phyloP scores from a whole-genome alignment of 23 tunicate genomes.

The Ciona savignyi region DNA sequence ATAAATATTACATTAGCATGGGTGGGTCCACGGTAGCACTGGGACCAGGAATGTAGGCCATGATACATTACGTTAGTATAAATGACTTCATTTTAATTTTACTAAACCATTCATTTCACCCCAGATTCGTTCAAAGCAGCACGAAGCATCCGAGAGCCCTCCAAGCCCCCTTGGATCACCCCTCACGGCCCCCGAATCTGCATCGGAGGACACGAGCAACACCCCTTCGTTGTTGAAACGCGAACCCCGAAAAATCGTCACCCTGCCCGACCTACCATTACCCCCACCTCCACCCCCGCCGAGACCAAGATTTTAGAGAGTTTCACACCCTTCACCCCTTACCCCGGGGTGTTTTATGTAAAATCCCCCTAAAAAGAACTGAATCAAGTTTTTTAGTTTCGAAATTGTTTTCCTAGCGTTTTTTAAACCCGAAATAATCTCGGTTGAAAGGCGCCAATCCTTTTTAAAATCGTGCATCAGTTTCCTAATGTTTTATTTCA shows the following conservation, averaged over 20 bases:
- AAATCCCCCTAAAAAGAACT: no score
- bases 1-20: no score
- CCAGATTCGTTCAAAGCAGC: not conserved
- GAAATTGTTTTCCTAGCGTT: not conserved
- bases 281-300: conserved; percentile 98
- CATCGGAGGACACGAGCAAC: conserved; percentile 12
- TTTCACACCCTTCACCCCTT: not conserved
- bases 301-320: conserved; percentile 32
- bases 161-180: conserved; percentile 57
- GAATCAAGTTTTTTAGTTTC: no score
- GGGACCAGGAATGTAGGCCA: no score
- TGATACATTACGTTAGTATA: no score
- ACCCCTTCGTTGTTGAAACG: conserved; percentile 26
- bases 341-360: no score
- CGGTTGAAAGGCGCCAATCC: not conserved
- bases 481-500: not conserved
- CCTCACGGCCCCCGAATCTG: conserved; percentile 35
- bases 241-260: conserved; percentile 69
- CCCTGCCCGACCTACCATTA: conserved; percentile 85
- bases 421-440: not conserved
- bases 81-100: no score
- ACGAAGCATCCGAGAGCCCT: conserved; percentile 30
- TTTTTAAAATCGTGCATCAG: not conserved
- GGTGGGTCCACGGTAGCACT: no score
- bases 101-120: no score